Base-by-base conservation (phyloP, 2,888 invertebrate species). In the Tachina fera region DNA sequence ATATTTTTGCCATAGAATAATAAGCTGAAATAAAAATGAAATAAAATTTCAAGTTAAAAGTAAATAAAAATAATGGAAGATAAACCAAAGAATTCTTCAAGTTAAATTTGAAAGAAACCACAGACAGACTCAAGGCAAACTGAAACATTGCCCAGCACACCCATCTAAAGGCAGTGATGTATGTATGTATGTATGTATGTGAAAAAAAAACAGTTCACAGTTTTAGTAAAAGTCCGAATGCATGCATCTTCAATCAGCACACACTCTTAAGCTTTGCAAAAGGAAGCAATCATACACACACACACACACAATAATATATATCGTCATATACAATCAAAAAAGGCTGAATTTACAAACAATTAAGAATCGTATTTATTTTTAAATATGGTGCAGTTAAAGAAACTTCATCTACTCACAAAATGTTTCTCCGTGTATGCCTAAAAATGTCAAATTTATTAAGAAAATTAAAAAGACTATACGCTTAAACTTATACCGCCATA, bases 1-100 rank as follows among this genome's bases (percentile, higher is more conserved):
- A 67, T 53, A 61, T 78, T 71, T 19, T 6, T 3, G 47, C 14
- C 13, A 39, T 61, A 3, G 51, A 68, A 61, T 78, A 19, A 16
- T 53, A 43, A 71, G 61, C 49, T 68, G n/a, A 68, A 78, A 78
- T 22, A 41, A 56, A 70, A 78, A 58, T 8, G 16, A 43, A 65
- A 79, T 63, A 72, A 70, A 79, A 71, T n/a, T 68, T 74, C 43
- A 80, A 80, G 72, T 74, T 49, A 49, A 72, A 58, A 67, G 65
- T 60, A 72, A 80, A 80, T 58, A 74, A 51, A 14, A 47, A 80
- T 67, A 74, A 74, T 80, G 56, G 39, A 72, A 72, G 49, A 60
- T 67, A 80, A 80, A 80, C 58, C 58, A 80, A 51, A 67, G 60
- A 67, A 41, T 58, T 41, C 8, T 65, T 41, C 5, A 65, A 65